Evolutionary conservation across 2,113 vertebrate genomes (phyloP).

Genomic region (Furnarius figulus): DNA sequence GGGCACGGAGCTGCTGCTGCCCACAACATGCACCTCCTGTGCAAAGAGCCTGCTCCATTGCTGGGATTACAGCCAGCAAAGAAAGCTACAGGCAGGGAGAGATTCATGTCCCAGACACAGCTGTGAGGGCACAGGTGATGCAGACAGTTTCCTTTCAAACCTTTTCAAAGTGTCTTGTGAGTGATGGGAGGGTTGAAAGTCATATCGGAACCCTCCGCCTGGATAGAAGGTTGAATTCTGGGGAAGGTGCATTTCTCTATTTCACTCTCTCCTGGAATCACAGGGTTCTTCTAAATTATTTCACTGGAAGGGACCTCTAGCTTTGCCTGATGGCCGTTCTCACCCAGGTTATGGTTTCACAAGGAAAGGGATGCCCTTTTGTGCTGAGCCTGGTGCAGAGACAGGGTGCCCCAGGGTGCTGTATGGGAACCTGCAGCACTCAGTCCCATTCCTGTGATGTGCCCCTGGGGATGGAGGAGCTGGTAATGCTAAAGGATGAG

Average conservation of each 20-base stretch:
- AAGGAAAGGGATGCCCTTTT: neutral
- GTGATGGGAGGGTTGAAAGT: neutral
- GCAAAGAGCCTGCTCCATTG: fast-evolving
- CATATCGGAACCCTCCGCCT: fast-evolving
- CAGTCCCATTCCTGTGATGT: neutral
- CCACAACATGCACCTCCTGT: fast-evolving
- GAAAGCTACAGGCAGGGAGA: neutral
- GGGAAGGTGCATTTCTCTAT: neutral
- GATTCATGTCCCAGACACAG: neutral
- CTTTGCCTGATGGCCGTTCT: fast-evolving
- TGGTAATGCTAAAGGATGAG: neutral
- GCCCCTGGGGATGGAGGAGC: neutral
- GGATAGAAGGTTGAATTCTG: neutral
- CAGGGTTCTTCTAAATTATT: neutral
- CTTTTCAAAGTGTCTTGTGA: neutral
- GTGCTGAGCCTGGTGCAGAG: fast-evolving
- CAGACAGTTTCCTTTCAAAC: slow-evolving; percentile 4
- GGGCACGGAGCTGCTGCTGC: neutral
- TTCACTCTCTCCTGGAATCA: neutral
- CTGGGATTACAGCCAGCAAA: fast-evolving
- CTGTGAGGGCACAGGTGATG: neutral
- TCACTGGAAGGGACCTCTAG: neutral
- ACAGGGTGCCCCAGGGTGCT: neutral
- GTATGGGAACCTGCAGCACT: fast-evolving
- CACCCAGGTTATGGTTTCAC: neutral